phyloP scores from a whole-genome alignment of 2,797 vertebrate species.

The Enteromius anoplus region DNA sequence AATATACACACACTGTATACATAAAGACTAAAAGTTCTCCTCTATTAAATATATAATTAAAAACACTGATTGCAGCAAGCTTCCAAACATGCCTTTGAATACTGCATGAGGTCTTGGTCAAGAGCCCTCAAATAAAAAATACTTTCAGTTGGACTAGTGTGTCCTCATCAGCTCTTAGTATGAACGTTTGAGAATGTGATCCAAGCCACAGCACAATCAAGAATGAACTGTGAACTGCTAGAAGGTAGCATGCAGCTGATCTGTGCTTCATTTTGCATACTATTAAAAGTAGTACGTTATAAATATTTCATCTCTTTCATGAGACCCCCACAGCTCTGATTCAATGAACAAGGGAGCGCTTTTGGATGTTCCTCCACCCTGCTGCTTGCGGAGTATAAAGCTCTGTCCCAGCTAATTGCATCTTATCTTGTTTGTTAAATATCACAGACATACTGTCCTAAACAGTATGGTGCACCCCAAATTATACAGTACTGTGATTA shows the following conservation, averaged over 20 bases:
- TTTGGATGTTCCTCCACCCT: slow-evolving; percentile 4
- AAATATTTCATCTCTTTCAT: background rate
- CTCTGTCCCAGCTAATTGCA: background rate
- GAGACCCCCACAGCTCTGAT: slow-evolving; percentile 1
- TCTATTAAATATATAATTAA: background rate
- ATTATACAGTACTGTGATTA: background rate
- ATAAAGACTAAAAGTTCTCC: slow-evolving; percentile 2
- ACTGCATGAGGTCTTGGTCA: slow-evolving; percentile 18
- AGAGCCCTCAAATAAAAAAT: slow-evolving; percentile 10
- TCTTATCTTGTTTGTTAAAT: background rate
- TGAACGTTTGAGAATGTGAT: background rate
- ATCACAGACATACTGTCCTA: background rate
- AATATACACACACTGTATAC: background rate
- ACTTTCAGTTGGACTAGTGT: background rate
- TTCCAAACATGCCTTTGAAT: slow-evolving; percentile 8
- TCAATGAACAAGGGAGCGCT: background rate
- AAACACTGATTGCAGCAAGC: slow-evolving; percentile 2
- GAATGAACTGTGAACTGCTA: background rate
- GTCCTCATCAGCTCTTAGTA: slow-evolving; percentile 6
- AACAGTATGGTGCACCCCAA: background rate
- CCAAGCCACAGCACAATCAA: slow-evolving; percentile 11
- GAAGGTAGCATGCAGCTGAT: background rate
- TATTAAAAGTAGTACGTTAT: slow-evolving; percentile 9
- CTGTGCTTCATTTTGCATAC: slow-evolving; percentile 2
- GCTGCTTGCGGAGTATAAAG: background rate